Evolutionary conservation across 2,888 invertebrate genomes (phyloP).

Genomic region (Fragum whitleyi): DNA sequence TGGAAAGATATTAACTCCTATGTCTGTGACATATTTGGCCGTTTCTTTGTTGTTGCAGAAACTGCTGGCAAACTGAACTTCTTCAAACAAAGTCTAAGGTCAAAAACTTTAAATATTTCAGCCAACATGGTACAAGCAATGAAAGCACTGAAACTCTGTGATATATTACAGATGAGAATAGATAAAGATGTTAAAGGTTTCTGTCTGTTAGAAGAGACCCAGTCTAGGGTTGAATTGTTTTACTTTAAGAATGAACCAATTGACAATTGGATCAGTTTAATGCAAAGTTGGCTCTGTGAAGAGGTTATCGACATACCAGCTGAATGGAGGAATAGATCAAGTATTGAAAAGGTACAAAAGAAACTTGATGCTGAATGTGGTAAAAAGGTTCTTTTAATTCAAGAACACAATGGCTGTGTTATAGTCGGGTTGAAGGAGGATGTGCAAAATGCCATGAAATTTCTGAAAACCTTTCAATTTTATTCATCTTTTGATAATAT

Average conservation of each 20-base stretch:
- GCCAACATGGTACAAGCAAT: neutral
- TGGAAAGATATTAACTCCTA: neutral
- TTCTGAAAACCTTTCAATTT: neutral
- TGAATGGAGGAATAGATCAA: neutral
- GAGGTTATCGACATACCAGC: neutral
- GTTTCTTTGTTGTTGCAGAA: neutral
- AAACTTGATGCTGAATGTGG: neutral
- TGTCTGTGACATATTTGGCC: slow-evolving; percentile 4
- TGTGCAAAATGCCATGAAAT: neutral
- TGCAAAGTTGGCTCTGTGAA: neutral
- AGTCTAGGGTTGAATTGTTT: neutral
- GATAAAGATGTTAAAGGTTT: neutral
- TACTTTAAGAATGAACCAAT: neutral
- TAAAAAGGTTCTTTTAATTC: neutral
- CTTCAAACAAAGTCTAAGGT: neutral
- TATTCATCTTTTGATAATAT: neutral
- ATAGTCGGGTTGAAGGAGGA: neutral
- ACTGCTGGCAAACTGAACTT: neutral
- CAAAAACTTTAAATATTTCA: neutral
- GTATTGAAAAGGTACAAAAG: neutral
- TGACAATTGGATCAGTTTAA: neutral
- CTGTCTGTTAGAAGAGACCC: neutral
- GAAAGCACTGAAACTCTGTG: neutral
- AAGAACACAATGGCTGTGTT: neutral
- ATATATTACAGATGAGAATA: neutral